phyloP scores from a whole-genome alignment of 2,888 invertebrate species.

The Idaea biselata region DNA sequence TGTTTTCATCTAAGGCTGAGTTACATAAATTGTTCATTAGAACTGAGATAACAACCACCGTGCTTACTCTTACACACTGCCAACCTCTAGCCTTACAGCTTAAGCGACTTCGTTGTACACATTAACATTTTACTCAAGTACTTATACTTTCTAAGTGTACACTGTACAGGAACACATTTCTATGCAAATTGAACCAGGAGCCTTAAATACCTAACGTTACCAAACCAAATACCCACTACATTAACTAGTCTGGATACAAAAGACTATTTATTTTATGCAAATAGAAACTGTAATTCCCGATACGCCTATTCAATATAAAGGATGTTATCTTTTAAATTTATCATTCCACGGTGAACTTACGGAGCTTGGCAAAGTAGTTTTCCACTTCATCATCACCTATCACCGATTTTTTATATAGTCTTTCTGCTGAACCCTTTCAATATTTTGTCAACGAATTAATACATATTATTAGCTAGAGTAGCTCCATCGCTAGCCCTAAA shows the following conservation, averaged over 20 bases:
- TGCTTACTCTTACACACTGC: background rate
- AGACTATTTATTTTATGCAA: conserved; percentile 2
- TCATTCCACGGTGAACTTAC: background rate
- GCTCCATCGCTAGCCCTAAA: too few relatives aligned
- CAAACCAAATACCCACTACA: conserved; percentile 5
- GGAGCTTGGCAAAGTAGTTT: background rate
- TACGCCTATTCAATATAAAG: background rate
- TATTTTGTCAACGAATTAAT: too few relatives aligned
- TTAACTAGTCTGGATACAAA: conserved; percentile 6
- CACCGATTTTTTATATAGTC: background rate
- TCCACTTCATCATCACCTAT: background rate
- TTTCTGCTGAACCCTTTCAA: too few relatives aligned
- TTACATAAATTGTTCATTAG: background rate
- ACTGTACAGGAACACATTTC: conserved; percentile 14
- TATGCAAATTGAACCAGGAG: conserved; percentile 25
- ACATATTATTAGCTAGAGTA: too few relatives aligned
- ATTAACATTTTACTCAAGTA: conserved; percentile 10
- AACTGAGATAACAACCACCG: background rate
- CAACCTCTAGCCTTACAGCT: background rate
- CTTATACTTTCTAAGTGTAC: conserved; percentile 16
- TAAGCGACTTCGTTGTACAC: conserved; percentile 2
- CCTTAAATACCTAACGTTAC: conserved; percentile 20
- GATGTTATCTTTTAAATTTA: conserved; percentile 1
- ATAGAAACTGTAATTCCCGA: background rate
- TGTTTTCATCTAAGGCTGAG: too few relatives aligned